phyloP scores from a whole-genome alignment of 2,888 invertebrate species.

The Halictus quadricinctus region DNA sequence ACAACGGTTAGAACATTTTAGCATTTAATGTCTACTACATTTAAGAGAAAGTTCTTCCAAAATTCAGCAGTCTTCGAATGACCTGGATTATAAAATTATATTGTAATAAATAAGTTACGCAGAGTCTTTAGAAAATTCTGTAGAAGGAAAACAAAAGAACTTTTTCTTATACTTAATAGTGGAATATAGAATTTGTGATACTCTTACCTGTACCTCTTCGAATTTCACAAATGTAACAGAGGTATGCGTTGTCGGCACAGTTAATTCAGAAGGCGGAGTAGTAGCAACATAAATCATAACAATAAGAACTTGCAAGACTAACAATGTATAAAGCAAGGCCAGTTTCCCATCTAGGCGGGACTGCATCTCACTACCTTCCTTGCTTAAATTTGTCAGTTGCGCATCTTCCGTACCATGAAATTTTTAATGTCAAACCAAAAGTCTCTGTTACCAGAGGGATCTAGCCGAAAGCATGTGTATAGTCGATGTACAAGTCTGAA shows the following conservation, averaged over 20 bases:
- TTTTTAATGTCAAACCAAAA: constrained; percentile 37
- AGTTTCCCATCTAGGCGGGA: constrained; percentile 80
- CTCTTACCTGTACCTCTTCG: constrained; percentile 62
- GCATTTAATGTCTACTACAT: neutral
- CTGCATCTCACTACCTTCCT: constrained; percentile 78
- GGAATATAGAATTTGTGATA: neutral
- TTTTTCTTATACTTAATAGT: neutral
- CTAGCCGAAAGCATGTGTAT: constrained; percentile 20
- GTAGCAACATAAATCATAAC: constrained; percentile 80
- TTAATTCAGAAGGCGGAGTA: constrained; percentile 76
- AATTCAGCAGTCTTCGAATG: neutral
- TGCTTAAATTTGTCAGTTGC: constrained; percentile 52
- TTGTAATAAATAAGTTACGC: neutral
- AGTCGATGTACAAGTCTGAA: constrained; percentile 27
- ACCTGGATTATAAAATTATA: neutral
- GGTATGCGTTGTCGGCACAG: constrained; percentile 69
- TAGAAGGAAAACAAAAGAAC: neutral
- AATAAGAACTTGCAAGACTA: constrained; percentile 80
- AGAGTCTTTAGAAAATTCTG: neutral
- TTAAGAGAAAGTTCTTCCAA: neutral
- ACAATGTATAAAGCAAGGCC: constrained; percentile 78
- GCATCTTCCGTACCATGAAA: constrained; percentile 57
- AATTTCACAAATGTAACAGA: constrained; percentile 79
- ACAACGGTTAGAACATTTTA: neutral
- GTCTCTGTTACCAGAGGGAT: constrained; percentile 46